phyloP scores from a whole-genome alignment of 2,888 invertebrate genomes.

The Drosophila peninsularis region DNA sequence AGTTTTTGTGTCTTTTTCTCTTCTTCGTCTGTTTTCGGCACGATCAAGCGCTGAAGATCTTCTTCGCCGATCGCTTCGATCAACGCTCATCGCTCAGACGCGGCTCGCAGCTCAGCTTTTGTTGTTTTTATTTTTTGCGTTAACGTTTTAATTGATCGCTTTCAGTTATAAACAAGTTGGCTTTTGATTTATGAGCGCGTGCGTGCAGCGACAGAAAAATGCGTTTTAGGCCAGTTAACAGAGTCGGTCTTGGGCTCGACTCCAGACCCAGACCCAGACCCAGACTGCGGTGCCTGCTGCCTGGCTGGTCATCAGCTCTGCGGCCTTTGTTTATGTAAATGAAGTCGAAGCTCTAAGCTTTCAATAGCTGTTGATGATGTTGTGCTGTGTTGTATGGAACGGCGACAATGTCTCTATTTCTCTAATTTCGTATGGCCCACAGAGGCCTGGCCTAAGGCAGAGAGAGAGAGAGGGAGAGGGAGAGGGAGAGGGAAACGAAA shows the following conservation, averaged over 20 bases:
- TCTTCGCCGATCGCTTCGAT: conserved; percentile 45
- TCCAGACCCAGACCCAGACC: conserved; percentile 5
- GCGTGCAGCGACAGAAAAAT: conserved; percentile 75
- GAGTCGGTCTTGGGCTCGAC: conserved; percentile 23
- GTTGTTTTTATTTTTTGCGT: conserved; percentile 66
- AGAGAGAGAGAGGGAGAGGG: background rate
- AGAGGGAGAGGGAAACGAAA: conserved; percentile 10
- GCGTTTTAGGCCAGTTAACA: conserved; percentile 74
- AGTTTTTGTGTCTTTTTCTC: conserved; percentile 42
- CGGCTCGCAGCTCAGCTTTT: conserved; percentile 46
- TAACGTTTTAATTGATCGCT: conserved; percentile 80
- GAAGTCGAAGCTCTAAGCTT: conserved; percentile 62
- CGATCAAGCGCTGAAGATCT: conserved; percentile 63
- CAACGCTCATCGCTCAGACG: conserved; percentile 58
- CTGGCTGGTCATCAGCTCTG: conserved; percentile 36
- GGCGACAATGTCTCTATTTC: conserved; percentile 78
- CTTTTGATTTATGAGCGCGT: conserved; percentile 79
- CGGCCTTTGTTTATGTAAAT: conserved; percentile 70
- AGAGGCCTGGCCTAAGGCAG: background rate
- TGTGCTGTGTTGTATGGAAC: conserved; percentile 57
- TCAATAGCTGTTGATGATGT: conserved; percentile 77
- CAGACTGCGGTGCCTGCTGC: conserved; percentile 4
- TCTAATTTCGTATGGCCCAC: conserved; percentile 66
- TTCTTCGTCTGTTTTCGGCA: conserved; percentile 49
- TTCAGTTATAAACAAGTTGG: conserved; percentile 79